Conservation (phyloP, 2,797 vertebrate species). For the Xyrichtys novacula region DNA sequence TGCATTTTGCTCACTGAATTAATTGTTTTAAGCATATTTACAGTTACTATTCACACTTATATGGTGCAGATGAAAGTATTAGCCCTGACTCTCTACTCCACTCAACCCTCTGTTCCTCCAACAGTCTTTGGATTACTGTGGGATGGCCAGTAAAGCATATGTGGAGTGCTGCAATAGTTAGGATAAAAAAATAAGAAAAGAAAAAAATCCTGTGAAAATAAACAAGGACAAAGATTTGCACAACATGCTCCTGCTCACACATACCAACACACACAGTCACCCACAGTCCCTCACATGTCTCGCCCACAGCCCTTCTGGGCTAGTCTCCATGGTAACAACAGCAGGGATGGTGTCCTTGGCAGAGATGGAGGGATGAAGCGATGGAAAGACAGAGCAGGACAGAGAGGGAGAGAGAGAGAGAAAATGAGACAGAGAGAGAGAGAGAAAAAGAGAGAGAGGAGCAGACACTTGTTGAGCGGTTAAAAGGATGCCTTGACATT, state of each 20-base stretch:
- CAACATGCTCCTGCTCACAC: slow-evolving; percentile 33
- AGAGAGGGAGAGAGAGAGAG: slow-evolving; percentile 11
- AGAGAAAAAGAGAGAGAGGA: slow-evolving; percentile 23
- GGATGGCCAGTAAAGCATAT: neutral
- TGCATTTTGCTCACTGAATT: neutral
- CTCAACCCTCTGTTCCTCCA: neutral
- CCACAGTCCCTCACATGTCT: slow-evolving; percentile 79
- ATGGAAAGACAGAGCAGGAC: slow-evolving; percentile 33
- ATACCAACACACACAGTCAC: slow-evolving; percentile 56
- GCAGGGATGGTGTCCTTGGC: slow-evolving; percentile 86
- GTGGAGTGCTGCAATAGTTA: neutral
- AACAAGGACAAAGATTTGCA: slow-evolving; percentile 52
- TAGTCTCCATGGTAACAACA: slow-evolving; percentile 86
- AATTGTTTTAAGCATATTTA: neutral
- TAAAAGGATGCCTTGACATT: slow-evolving; percentile 73
- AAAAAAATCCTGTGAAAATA: slow-evolving; percentile 35
- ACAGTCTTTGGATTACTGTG: neutral
- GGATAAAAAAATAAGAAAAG: slow-evolving; percentile 8
- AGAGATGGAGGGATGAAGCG: slow-evolving; percentile 79
- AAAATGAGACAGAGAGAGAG: slow-evolving; percentile 17
- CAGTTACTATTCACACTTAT: neutral
- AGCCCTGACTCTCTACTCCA: neutral
- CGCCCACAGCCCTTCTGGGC: slow-evolving; percentile 83
- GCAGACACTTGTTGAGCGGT: slow-evolving; percentile 77
- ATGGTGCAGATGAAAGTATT: neutral